phyloP scores from a whole-genome alignment of 2,113 vertebrate genomes.

The Ictalurus punctatus region DNA sequence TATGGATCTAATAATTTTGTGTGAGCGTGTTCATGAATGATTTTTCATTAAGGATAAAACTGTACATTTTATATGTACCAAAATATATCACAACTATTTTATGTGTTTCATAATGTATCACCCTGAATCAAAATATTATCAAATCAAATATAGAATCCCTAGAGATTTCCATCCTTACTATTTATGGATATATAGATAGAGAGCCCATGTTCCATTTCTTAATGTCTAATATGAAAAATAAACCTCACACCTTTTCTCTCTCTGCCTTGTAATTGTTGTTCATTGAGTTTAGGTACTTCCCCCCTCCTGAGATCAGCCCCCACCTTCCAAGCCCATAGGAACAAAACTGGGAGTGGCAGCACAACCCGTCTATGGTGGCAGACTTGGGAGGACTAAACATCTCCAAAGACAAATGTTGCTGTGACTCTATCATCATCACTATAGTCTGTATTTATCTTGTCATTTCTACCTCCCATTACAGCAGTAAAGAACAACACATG shows the following conservation, averaged over 20 bases:
- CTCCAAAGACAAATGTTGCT: not conserved
- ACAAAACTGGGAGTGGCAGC: not conserved
- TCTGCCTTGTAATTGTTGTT: not conserved
- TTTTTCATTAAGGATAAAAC: too few relatives aligned
- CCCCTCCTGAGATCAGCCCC: conserved; percentile 5
- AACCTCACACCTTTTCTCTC: not conserved
- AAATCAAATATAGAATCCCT: not conserved
- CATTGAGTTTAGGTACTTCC: not conserved
- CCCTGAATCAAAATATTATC: not conserved
- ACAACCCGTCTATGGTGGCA: not conserved
- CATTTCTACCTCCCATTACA: not conserved
- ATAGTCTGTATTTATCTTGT: not conserved
- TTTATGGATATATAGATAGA: not conserved
- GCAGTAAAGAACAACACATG: not conserved
- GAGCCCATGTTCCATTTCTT: not conserved
- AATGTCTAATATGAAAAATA: not conserved
- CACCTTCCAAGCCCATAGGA: not conserved
- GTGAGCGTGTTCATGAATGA: too few relatives aligned
- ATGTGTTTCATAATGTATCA: not conserved
- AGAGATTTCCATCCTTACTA: not conserved
- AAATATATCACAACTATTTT: too few relatives aligned
- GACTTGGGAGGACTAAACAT: not conserved
- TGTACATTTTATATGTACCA: not conserved
- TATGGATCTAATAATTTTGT: too few relatives aligned
- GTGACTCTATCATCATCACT: not conserved